Percentiles rank a stretch among this genome's conserved stretches.
phyloP scores from a whole-genome alignment of 2,888 invertebrate species.

The Furcula furcula region DNA sequence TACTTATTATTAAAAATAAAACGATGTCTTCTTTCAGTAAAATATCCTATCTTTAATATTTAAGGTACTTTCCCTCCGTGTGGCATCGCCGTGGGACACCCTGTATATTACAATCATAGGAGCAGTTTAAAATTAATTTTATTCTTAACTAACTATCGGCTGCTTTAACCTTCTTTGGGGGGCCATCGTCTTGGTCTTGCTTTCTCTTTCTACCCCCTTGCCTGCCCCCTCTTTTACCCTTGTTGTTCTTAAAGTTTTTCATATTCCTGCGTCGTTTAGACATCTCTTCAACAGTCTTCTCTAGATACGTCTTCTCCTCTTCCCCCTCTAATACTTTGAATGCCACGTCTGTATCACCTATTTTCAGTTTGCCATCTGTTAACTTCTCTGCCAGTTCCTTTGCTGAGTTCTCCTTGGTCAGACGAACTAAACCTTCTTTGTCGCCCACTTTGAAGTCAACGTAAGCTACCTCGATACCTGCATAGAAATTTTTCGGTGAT shows the following conservation, averaged over 20 bases:
- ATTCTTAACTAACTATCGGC: conserved; percentile 44
- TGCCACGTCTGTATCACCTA: conserved; percentile 74
- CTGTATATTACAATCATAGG: not conserved
- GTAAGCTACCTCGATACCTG: conserved; percentile 84
- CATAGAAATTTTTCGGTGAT: conserved; percentile 7
- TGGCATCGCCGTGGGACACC: too few species aligned
- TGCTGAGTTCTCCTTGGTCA: conserved; percentile 86
- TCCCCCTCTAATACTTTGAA: conserved; percentile 85
- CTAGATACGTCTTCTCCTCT: conserved; percentile 85
- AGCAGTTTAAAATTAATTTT: conserved; percentile 4
- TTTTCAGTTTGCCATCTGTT: conserved; percentile 82
- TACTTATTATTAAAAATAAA: too few species aligned
- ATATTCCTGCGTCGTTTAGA: conserved; percentile 77
- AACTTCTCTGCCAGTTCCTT: conserved; percentile 84
- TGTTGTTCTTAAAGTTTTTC: conserved; percentile 58
- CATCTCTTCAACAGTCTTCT: conserved; percentile 84
- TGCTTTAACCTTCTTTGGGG: conserved; percentile 49
- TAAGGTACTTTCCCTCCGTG: too few species aligned
- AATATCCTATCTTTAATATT: too few species aligned
- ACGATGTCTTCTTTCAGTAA: too few species aligned
- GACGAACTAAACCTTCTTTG: conserved; percentile 86
- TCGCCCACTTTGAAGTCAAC: conserved; percentile 90
- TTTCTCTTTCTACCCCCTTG: conserved; percentile 50
- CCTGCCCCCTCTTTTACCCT: conserved; percentile 36
- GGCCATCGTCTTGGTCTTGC: conserved; percentile 46